Evolutionary conservation across 1,140 invertebrate genomes (phyloP).

Genomic region (Bombus superbus): DNA sequence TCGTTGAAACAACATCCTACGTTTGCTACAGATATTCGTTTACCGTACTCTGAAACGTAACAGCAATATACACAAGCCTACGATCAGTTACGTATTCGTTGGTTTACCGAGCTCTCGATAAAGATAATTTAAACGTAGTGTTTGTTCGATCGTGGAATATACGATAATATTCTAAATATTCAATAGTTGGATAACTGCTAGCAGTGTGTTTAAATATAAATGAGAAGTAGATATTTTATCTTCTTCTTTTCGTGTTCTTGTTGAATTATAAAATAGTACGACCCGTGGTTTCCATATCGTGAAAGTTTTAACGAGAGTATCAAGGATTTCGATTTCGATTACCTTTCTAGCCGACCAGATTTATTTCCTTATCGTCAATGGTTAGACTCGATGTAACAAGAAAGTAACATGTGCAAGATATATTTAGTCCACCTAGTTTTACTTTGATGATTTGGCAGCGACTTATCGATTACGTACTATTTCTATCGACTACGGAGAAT

Average conservation of each 20-base stretch:
- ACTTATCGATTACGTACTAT: constrained; percentile 6
- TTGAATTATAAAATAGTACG: constrained; percentile 21
- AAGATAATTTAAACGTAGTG: too few relatives aligned
- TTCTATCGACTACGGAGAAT: background rate
- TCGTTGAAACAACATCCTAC: background rate
- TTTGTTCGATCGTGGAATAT: background rate
- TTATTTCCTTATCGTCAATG: background rate
- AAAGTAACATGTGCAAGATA: constrained; percentile 30
- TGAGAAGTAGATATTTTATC: background rate
- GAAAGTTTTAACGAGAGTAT: constrained; percentile 23
- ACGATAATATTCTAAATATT: background rate
- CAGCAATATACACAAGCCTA: too few relatives aligned
- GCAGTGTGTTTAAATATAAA: background rate
- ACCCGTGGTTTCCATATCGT: background rate
- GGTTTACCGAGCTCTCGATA: background rate
- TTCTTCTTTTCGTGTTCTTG: background rate
- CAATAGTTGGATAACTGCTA: background rate
- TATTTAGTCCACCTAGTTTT: background rate
- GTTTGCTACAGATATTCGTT: background rate
- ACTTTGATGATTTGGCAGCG: background rate
- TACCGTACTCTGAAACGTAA: background rate
- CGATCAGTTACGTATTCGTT: background rate
- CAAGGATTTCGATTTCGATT: constrained; percentile 14
- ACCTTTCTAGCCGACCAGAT: constrained; percentile 19
- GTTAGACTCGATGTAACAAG: background rate